phyloP scores from a whole-genome alignment of 2,797 vertebrate species.

The Thripadectes ignobilis region DNA sequence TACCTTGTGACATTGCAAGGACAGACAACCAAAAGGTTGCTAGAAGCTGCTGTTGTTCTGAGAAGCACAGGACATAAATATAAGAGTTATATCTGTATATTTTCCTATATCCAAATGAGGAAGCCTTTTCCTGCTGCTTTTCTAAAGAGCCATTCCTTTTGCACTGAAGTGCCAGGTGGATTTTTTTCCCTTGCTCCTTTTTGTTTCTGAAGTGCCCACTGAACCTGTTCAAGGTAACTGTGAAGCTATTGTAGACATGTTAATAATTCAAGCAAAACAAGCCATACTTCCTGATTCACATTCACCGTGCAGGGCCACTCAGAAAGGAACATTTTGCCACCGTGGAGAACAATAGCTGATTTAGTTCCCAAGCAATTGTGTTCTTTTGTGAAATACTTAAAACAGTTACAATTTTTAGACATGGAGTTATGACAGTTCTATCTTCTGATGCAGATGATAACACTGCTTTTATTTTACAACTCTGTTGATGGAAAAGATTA shows the following conservation, averaged over 20 bases:
- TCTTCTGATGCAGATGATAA: neutral
- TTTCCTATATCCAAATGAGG: neutral
- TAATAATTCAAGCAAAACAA: constrained; percentile 49
- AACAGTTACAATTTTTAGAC: neutral
- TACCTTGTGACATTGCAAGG: constrained; percentile 19
- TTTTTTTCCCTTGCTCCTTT: constrained; percentile 9
- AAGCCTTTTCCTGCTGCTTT: neutral
- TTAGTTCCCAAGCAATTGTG: neutral
- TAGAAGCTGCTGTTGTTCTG: neutral
- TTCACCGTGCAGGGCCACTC: neutral
- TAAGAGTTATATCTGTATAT: neutral
- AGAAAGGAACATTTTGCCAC: constrained; percentile 1
- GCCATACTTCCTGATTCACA: neutral
- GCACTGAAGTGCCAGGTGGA: constrained; percentile 14
- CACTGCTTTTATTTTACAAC: neutral
- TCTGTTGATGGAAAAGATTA: constrained; percentile 37
- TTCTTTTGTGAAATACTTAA: neutral
- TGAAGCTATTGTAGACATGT: constrained; percentile 10
- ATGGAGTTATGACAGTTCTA: neutral
- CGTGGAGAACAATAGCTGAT: neutral
- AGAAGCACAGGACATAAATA: neutral
- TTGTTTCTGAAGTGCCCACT: constrained; percentile 40
- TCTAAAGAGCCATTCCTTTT: constrained; percentile 29
- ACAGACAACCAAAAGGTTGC: neutral
- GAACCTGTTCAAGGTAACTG: constrained; percentile 56